Conservation (phyloP, 2,113 vertebrate species). For the Bolborhynchus lineola region DNA sequence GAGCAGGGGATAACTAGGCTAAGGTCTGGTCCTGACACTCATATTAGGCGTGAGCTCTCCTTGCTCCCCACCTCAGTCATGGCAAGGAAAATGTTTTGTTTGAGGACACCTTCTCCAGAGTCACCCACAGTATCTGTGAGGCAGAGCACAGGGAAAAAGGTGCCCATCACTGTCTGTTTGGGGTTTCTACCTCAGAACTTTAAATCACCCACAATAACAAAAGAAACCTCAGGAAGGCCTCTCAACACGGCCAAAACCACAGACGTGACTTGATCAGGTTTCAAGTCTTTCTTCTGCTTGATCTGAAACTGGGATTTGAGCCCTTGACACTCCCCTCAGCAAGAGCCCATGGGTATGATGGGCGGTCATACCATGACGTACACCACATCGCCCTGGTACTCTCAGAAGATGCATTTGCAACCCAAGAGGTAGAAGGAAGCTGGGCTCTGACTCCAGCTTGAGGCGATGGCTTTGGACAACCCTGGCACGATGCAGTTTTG, state of each 20-base stretch:
- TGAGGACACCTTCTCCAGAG: neutral
- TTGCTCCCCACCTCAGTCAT: rapidly evolving
- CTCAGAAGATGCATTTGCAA: neutral
- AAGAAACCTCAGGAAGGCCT: neutral
- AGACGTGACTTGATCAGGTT: neutral
- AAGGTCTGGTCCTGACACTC: neutral
- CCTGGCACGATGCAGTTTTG: neutral
- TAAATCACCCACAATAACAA: neutral
- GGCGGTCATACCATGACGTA: neutral
- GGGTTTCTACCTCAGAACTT: neutral
- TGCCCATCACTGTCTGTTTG: neutral
- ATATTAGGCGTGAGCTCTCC: neutral
- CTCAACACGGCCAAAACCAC: neutral
- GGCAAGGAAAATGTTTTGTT: neutral
- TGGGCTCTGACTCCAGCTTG: neutral
- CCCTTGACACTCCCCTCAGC: neutral
- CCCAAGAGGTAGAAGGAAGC: neutral
- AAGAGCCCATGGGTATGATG: neutral
- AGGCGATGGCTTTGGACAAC: neutral
- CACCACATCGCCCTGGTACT: neutral
- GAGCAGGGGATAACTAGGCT: neutral
- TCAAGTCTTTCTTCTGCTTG: neutral
- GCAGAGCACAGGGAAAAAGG: neutral
- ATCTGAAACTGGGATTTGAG: neutral
- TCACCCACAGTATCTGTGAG: neutral